Evolutionary conservation across 2,113 vertebrate genomes (phyloP).

Genomic region (Tachysurus fulvidraco): DNA sequence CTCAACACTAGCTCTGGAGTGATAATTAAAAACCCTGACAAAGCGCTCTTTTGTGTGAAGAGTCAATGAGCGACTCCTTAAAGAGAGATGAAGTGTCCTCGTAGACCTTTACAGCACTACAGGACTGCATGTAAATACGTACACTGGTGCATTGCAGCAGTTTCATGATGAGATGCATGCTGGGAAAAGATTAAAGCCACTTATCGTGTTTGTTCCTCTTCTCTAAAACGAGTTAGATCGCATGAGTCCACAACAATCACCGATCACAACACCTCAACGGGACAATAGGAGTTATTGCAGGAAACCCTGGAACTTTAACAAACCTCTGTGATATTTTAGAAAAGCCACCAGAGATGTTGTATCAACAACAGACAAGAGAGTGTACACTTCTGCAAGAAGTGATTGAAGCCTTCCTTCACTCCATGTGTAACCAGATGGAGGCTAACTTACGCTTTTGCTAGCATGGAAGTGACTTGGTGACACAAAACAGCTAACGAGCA

Average conservation of each 20-base stretch:
- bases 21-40: conserved; percentile 13
- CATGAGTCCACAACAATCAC: no score
- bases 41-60: conserved; percentile 6
- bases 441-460: not conserved
- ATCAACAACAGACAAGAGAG: not conserved
- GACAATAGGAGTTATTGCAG: not conserved
- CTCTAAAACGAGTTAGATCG: not conserved
- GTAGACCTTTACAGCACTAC: not conserved
- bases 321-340: not conserved
- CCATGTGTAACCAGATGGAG: not conserved
- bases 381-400: not conserved
- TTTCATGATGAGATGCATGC: not conserved
- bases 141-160: conserved; percentile 21
- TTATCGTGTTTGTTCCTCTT: not conserved
- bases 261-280: not conserved
- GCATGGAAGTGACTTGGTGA: not conserved
- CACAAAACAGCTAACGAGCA: conserved; percentile 17
- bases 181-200: not conserved
- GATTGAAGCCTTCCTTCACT: not conserved
- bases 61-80: not conserved
- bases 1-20: not conserved
- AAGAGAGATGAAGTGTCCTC: conserved; percentile 15
- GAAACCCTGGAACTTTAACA: not conserved
- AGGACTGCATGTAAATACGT: conserved; percentile 19
- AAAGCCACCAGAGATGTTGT: not conserved